A percentile compares a stretch with the other conserved stretches of the same genome.
Conservation (phyloP, 2,888 invertebrate genomes). For the Bombylius major region DNA sequence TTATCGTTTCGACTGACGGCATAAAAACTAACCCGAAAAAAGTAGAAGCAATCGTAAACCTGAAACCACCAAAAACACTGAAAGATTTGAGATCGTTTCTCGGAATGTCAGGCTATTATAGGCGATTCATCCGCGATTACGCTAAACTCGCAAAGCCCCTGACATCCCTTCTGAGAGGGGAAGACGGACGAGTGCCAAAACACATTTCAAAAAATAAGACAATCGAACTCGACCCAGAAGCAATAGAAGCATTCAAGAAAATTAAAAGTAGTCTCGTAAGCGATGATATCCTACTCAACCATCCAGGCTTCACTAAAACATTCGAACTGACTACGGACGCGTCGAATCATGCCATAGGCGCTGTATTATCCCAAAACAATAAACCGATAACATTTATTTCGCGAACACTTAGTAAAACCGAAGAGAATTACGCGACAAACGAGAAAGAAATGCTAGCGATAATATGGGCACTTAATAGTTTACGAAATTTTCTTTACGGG, state of each 20-base stretch:
- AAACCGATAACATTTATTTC: constrained; percentile 9
- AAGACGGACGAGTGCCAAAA: neutral
- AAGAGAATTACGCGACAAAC: constrained; percentile 11
- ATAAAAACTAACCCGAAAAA: too few relatives aligned
- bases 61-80: too few relatives aligned
- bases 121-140: too few relatives aligned
- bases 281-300: neutral
- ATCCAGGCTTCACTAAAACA: neutral
- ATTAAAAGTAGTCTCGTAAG: neutral
- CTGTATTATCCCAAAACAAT: constrained; percentile 1
- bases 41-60: too few relatives aligned
- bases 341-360: constrained; percentile 4
- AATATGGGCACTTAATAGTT: constrained; percentile 7
- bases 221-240: neutral
- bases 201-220: constrained; percentile 8
- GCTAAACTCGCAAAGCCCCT: constrained; percentile 16
- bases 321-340: constrained; percentile 8
- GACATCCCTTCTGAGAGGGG: constrained; percentile 7
- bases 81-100: too few relatives aligned
- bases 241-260: neutral
- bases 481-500: constrained; percentile 10
- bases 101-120: too few relatives aligned
- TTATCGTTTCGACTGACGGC: too few relatives aligned
- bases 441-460: constrained; percentile 12
- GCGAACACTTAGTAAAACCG: constrained; percentile 9